Percentiles rank a stretch among this genome's conserved stretches.
Evolutionary conservation across 2,797 vertebrate species (phyloP).

Genomic region (Trachurus trachurus): DNA sequence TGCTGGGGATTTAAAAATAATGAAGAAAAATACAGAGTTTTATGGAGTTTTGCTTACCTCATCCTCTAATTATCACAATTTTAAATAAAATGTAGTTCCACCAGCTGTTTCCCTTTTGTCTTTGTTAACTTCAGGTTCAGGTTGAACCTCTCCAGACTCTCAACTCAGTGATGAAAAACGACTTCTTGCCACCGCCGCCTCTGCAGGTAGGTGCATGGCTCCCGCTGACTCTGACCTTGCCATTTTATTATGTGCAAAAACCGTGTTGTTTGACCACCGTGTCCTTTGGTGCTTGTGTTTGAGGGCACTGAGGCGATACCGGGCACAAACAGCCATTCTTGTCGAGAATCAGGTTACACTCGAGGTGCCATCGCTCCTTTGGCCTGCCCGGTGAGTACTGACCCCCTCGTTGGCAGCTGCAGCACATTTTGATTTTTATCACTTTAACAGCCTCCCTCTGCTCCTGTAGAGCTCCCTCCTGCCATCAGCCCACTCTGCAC

Average conservation of each 20-base stretch:
- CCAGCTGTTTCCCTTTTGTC: not conserved
- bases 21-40: not conserved
- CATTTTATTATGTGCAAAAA: not conserved
- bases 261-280: slow-evolving; percentile 19
- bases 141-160: slow-evolving; percentile 41
- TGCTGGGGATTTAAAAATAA: not conserved
- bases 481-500: slow-evolving; percentile 19
- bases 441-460: slow-evolving; percentile 20
- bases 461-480: slow-evolving; percentile 54
- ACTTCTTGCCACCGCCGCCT: slow-evolving; percentile 58
- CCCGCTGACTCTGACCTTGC: not conserved
- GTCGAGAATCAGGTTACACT: slow-evolving; percentile 72
- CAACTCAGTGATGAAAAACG: slow-evolving; percentile 66
- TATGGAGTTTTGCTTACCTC: not conserved
- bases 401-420: not conserved
- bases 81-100: not conserved
- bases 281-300: slow-evolving; percentile 43
- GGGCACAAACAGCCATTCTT: slow-evolving; percentile 26
- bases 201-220: slow-evolving; percentile 62
- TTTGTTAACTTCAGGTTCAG: slow-evolving; percentile 38
- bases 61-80: not conserved
- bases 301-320: slow-evolving; percentile 56
- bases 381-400: slow-evolving; percentile 66
- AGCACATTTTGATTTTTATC: not conserved
- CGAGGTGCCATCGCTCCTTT: slow-evolving; percentile 44